A percentile compares a stretch with the other conserved stretches of the same genome.
phyloP scores from a whole-genome alignment of 2,113 vertebrate genomes.

The Oceanites oceanicus region DNA sequence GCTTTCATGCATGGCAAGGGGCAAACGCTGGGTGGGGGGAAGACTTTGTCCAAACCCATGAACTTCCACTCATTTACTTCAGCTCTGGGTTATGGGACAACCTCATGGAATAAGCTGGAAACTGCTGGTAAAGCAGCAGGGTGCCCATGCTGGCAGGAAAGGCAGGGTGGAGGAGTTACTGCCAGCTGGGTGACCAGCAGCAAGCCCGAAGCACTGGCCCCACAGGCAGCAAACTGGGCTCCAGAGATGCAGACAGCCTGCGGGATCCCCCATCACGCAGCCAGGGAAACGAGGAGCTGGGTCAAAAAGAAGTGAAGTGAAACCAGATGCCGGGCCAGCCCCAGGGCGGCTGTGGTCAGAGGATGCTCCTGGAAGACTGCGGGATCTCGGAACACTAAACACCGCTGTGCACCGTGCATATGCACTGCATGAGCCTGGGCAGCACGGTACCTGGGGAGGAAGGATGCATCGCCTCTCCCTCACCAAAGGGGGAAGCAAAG shows the following conservation, averaged over 20 bases:
- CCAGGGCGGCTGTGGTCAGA: not conserved
- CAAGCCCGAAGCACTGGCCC: not conserved
- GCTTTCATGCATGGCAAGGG: not conserved
- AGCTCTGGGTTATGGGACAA: not conserved
- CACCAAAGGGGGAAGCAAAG: not conserved
- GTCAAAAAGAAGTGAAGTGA: not conserved
- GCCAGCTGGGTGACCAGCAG: not conserved
- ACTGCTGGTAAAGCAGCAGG: not conserved
- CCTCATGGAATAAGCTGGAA: not conserved
- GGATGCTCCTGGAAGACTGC: not conserved
- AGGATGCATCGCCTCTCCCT: not conserved
- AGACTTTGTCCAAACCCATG: not conserved
- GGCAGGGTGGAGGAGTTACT: not conserved
- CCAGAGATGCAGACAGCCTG: not conserved
- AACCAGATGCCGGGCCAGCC: not conserved
- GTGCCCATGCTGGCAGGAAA: not conserved
- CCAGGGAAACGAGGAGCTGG: not conserved
- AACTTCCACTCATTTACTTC: not conserved
- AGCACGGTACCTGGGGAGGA: not conserved
- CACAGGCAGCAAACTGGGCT: not conserved
- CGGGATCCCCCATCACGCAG: not conserved
- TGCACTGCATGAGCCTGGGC: not conserved
- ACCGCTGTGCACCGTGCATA: accelerated
- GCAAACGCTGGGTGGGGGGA: not conserved
- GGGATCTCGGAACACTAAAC: not conserved